Evolutionary conservation across 2,888 invertebrate species (phyloP).

Genomic region (Torymus aiolomorphi): DNA sequence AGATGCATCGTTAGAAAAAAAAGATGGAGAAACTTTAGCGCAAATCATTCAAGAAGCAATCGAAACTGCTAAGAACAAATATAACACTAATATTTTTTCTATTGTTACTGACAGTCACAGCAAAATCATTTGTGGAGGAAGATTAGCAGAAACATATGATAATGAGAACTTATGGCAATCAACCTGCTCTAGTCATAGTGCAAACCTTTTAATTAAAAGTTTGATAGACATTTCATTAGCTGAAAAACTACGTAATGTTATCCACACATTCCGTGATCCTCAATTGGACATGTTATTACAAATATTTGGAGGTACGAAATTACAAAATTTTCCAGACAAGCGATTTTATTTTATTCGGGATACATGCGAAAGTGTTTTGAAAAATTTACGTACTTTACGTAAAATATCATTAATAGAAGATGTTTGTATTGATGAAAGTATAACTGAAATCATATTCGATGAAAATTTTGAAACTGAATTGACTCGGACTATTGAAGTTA

Average conservation of each 20-base stretch:
- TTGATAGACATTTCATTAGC: not conserved
- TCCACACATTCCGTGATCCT: conserved; percentile 12
- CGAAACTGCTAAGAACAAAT: conserved; percentile 9
- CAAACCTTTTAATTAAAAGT: not conserved
- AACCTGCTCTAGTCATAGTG: conserved; percentile 14
- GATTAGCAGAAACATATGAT: not conserved
- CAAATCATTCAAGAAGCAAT: no score
- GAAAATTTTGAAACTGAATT: not conserved
- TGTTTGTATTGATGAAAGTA: no score
- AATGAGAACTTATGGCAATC: not conserved
- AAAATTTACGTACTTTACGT: not conserved
- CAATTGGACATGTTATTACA: not conserved
- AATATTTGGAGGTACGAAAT: not conserved
- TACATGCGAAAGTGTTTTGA: conserved; percentile 9
- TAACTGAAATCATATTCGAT: not conserved
- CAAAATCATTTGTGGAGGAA: conserved; percentile 8
- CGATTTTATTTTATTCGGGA: conserved; percentile 11
- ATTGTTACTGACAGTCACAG: conserved; percentile 12
- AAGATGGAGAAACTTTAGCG: no score
- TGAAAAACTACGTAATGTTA: not conserved
- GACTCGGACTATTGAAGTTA: not conserved
- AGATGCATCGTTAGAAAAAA: no score
- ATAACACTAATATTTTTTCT: not conserved
- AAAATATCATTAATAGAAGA: not conserved
- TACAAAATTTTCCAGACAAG: conserved; percentile 16